A percentile compares a stretch with the other conserved stretches of the same genome.
These are phyloP conservation scores for Bos javanicus DNA, from an alignment of 2,113 vertebrate genomes.

Conservation along the genomic window DNA sequence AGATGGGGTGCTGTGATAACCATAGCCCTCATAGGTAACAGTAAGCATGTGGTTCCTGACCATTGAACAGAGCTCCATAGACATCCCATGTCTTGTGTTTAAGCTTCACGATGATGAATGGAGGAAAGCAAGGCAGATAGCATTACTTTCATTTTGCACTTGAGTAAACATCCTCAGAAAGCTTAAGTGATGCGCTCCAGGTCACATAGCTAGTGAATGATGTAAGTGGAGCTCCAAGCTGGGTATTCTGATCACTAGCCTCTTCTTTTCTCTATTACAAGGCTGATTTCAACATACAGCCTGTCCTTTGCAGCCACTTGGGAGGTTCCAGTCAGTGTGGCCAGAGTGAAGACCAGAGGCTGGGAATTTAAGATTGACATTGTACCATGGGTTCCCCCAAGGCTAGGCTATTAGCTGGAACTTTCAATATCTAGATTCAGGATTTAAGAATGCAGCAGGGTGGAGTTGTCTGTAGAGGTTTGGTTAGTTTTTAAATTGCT, in stretches of 20 bases:
- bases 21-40: fast-evolving
- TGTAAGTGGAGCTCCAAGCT: neutral
- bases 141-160: neutral
- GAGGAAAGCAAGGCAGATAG: neutral
- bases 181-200: neutral
- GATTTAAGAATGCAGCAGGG: neutral
- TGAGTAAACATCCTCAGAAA: neutral
- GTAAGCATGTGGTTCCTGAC: neutral
- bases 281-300: neutral
- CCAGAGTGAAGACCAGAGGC: neutral
- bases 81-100: fast-evolving
- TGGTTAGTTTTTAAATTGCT: neutral
- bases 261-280: neutral
- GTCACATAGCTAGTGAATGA: neutral
- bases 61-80: neutral
- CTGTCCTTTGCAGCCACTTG: neutral
- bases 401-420: neutral
- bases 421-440: neutral
- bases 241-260: neutral
- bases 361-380: neutral
- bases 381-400: neutral
- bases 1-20: too few relatives aligned
- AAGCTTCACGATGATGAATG: neutral
- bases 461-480: neutral
- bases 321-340: neutral